Evolutionary conservation across 2,113 vertebrate species (phyloP).

Genomic region (Pseudorectes ferrugineus): DNA sequence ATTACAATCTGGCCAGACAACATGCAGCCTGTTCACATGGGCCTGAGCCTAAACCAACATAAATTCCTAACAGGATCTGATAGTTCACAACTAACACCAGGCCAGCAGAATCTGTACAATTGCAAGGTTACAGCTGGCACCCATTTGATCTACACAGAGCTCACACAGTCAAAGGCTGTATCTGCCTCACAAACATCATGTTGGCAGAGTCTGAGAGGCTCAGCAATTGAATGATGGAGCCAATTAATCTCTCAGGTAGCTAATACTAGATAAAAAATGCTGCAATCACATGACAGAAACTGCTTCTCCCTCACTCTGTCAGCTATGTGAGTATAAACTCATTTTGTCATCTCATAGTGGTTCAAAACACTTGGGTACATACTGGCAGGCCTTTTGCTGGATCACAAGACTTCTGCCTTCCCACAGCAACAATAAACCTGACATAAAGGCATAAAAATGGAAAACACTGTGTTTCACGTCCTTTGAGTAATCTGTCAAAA

Average conservation of each 20-base stretch:
- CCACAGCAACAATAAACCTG: not conserved
- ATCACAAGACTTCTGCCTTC: not conserved
- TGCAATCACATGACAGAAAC: not conserved
- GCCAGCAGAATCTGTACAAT: not conserved
- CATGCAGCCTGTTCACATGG: not conserved
- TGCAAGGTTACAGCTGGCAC: not conserved
- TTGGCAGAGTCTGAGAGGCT: not conserved
- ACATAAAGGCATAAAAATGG: not conserved
- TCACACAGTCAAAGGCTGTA: not conserved
- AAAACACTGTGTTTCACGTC: accelerated
- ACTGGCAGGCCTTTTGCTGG: not conserved
- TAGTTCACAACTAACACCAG: not conserved
- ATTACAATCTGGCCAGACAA: not conserved
- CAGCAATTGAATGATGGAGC: not conserved
- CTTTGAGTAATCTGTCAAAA: not conserved
- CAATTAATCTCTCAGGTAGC: not conserved
- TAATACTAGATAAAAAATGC: not conserved
- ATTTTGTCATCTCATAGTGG: not conserved
- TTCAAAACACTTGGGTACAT: not conserved
- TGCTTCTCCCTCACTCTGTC: not conserved
- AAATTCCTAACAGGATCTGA: not conserved
- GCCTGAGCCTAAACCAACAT: not conserved
- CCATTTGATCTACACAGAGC: not conserved
- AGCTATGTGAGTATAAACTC: not conserved
- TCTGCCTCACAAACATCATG: not conserved